Evolutionary conservation across 2,888 invertebrate species (phyloP), one percentile per base, ranked within the genome.

Genomic region (Phyllotreta striolata): DNA sequence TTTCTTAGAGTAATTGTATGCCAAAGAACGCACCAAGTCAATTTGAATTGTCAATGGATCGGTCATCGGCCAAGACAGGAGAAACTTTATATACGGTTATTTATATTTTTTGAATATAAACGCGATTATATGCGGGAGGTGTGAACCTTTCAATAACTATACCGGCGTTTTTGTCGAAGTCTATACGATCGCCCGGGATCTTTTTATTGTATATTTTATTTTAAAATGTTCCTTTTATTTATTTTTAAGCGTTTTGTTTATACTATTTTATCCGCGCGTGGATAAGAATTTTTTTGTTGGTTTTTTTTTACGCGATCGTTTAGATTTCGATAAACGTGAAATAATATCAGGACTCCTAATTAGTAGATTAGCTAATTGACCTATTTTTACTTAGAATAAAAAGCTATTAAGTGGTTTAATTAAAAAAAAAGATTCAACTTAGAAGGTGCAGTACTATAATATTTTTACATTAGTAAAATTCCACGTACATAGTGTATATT

Each of bases 1-100:
- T 13, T 46, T 55, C 34, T 34, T 51, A 44, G 51, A 62, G 34
- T 61, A 64, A 66, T 58, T 71, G 66, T 67, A 79, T 77, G 79
- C 80, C 80, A 80, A 80, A 80, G 80, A 80, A 72, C 73, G 77
- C 76, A 78, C 77, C 74, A 72, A 77, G 81, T 81, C 81, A 81
- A 80, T 80, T 80, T 60, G 55, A 46, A 14, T 68, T 59, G 70
- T 70, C 69, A 71, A 68, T 70, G 66, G 63, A 61, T 57, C 55
- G 64, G 35, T 43, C 55, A 12, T 60, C 51, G 12, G 39, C 52
- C 40, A 34, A 35, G 7, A 52, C 65, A 56, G 67, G 64, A 60
- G 55, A 56, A 59, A 63, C n/a, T n/a, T n/a, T 24, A 62, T 66
- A 63, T 54, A 68, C 62, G 55, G 52, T 67, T 67, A 66, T 24